Evolutionary conservation across 2,797 vertebrate genomes (phyloP), one percentile per base, ranked within the genome.

Genomic region (Clarias pachynema): DNA sequence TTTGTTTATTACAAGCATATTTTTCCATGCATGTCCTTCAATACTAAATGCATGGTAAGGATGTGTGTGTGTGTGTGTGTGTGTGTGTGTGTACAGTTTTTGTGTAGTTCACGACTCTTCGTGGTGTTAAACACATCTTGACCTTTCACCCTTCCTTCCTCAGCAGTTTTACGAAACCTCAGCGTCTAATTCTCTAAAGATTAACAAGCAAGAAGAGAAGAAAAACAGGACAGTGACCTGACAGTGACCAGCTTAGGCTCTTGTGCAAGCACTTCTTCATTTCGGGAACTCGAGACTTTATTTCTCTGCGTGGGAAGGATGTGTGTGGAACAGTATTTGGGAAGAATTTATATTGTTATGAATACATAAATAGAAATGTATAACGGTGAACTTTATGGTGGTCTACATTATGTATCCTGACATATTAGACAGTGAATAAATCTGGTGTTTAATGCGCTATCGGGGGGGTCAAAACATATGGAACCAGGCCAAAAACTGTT

Each of bases 81-180:
- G 44, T 66, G 79, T 57, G 44, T 69, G 65, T 81, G 44, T 34
- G 79, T 69, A 16, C 40, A 53, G 69, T 63, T 84, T 37, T 44
- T 26, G 20, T 20, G 29, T 34, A 81, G 63, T 80, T 86, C 66
- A 60, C 83, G 85, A 70, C 83, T 82, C 24, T 69, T 83, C 12
- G 20, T 60, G 78, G 69, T 79, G 81, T 81, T 69, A 72, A 77
- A 65, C 82, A 83, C 84, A 75, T 85, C 85, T 65, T 66, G 77
- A 74, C 53, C 84, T 65, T 81, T 85, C 49, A 85, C 81, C 44
- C n/a, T 77, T 86, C 77, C 84, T 86, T 60, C 77, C 72, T 84
- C n/a, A 24, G 74, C 83, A 44, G 74, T 82, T 83, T 86, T 65
- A 77, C 40, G 8, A 73, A 86, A 82, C 44, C 80, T 83, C 68